Evolutionary conservation across 2,888 invertebrate genomes (phyloP), one percentile per base, ranked within the genome.

Genomic region (Saturnia japonica): DNA sequence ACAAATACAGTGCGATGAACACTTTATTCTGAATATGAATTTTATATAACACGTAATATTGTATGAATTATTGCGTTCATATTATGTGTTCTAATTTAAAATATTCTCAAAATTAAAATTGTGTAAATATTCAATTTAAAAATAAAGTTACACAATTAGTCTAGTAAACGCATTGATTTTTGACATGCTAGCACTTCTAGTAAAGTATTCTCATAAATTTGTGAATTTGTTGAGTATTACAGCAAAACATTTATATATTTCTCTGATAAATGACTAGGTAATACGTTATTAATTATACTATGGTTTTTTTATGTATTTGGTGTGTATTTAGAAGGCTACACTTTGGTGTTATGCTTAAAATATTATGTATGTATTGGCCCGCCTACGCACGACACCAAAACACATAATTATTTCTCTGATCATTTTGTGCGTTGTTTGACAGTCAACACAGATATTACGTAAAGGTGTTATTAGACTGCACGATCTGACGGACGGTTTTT

Each of bases 271-370:
- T 64, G 1, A 64, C 64, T 64, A 60, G 57, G 25, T 60, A 64
- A 64, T 64, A 40, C 1, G 34, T 34, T 64, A 40, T 40, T 64
- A 40, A 40, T 64, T 64, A 64, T 40, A n/a, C 64, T 64, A 64
- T 64, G 34, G 40, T 64, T 25, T 28, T 64, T 54, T 54, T 67
- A 42, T 70, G 42, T 70, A 70, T 43, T 70, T 70, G 67, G 70
- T 67, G 67, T 64, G 66, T 70, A 77, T 77, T 78, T 76, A 76
- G 83, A 89, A 91, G 89, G 89, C 91, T 91, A 91, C 85, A 77
- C 83, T 85, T 93, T 93, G 92, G 93, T 92, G 92, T 93, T 91
- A 86, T 84, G 82, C 88, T 91, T 91, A 89, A 86, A n/a, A 64
- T 40, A 82, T 89, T 86, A 28, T 60, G 28, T 57, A 25, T 70